Evolutionary conservation across 2,797 vertebrate species (phyloP).

Genomic region (Salarias fasciatus): DNA sequence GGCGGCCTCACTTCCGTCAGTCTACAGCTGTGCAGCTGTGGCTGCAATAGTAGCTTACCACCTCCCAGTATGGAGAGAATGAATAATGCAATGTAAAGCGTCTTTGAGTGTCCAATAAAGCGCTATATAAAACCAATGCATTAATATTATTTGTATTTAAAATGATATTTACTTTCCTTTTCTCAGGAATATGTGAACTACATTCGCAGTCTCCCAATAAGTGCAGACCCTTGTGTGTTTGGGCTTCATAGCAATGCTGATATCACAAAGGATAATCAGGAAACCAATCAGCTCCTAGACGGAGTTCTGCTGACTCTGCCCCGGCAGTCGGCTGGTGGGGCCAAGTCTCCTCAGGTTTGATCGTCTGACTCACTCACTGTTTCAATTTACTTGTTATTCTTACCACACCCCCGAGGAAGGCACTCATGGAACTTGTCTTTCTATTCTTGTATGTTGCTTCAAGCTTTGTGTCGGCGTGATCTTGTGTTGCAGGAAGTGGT

Average conservation of each 20-base stretch:
- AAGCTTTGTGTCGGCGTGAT: background rate
- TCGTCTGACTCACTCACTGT: background rate
- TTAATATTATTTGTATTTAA: too few species aligned
- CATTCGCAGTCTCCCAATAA: constrained; percentile 87
- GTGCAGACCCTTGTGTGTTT: constrained; percentile 90
- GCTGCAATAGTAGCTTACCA: too few species aligned
- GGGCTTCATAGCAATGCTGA: constrained; percentile 94
- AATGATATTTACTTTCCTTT: constrained; percentile 1
- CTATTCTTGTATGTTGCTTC: background rate
- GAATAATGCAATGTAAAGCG: too few species aligned
- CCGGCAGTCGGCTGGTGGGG: constrained; percentile 86
- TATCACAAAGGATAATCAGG: constrained; percentile 95
- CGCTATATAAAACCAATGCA: too few species aligned
- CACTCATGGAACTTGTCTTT: background rate
- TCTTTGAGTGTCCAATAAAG: too few species aligned
- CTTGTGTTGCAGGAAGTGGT: constrained; percentile 84
- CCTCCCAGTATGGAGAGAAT: too few species aligned
- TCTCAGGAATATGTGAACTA: constrained; percentile 89
- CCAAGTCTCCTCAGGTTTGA: constrained; percentile 91
- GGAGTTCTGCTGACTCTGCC: constrained; percentile 92
- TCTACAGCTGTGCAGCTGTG: too few species aligned
- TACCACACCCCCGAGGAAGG: constrained; percentile 9
- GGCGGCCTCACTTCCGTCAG: too few species aligned
- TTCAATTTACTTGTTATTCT: constrained; percentile 4
- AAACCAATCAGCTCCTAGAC: constrained; percentile 92